These are phyloP conservation scores for Brachionus sp. DNA, from an alignment of 1,140 invertebrate species.

Conservation along the genomic window DNA sequence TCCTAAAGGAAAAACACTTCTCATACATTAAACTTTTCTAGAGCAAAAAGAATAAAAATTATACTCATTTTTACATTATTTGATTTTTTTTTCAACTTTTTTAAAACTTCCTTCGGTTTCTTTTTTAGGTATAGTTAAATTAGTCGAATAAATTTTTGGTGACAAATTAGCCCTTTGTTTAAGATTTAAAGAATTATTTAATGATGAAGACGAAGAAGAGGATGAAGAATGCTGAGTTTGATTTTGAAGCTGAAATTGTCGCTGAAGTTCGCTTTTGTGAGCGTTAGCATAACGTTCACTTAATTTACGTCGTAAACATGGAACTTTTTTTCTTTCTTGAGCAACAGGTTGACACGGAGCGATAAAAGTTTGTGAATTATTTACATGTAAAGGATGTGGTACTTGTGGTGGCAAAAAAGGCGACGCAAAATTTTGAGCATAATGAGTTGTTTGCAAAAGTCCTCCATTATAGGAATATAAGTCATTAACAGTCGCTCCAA, in stretches of 20 bases:
- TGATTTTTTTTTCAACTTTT: neutral
- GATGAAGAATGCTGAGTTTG: conserved; percentile 21
- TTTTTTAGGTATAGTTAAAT: neutral
- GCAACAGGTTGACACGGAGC: neutral
- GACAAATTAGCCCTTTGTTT: neutral
- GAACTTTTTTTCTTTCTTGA: conserved; percentile 27
- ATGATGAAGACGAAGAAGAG: conserved; percentile 13
- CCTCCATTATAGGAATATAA: neutral
- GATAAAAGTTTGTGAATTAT: conserved; percentile 11
- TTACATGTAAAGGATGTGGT: neutral
- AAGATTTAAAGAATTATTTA: conserved; percentile 24
- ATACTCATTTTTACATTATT: neutral
- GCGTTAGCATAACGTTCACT: conserved; percentile 31
- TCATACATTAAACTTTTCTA: neutral
- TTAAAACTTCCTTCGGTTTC: conserved; percentile 12
- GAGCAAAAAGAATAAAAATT: neutral
- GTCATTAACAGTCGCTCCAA: neutral
- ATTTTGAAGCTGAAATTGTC: neutral
- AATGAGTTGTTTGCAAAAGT: neutral
- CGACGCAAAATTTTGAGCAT: neutral
- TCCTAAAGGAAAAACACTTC: neutral
- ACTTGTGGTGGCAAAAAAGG: neutral
- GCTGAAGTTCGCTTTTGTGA: conserved; percentile 8
- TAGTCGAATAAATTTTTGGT: neutral
- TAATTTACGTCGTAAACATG: conserved; percentile 2